A percentile compares a stretch with the other conserved stretches of the same genome.
Conservation (phyloP, 2,888 invertebrate species). For the Sipha maydis region DNA sequence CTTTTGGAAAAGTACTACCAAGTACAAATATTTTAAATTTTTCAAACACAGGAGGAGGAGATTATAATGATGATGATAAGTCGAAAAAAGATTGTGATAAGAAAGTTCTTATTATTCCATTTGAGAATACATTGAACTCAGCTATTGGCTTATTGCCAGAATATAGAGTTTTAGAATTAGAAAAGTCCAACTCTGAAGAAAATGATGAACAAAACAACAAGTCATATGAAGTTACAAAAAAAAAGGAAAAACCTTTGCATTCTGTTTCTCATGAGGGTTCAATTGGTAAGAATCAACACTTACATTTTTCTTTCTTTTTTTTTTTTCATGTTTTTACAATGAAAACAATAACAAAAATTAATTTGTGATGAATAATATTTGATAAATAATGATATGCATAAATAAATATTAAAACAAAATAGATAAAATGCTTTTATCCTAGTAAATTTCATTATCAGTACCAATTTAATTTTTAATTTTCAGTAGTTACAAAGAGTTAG, state of each 20-base stretch:
- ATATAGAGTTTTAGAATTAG: conserved; percentile 53
- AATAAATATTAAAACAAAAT: not conserved
- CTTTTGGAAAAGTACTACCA: conserved; percentile 55
- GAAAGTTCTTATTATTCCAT: conserved; percentile 55
- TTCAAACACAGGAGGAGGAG: conserved; percentile 39
- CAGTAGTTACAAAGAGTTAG: no score
- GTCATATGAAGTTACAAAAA: conserved; percentile 65
- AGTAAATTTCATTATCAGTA: not conserved
- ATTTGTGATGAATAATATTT: not conserved
- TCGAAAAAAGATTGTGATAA: conserved; percentile 31
- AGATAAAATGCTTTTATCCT: not conserved
- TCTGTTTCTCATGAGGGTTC: conserved; percentile 90
- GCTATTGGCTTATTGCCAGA: conserved; percentile 53
- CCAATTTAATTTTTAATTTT: not conserved
- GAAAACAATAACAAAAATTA: not conserved
- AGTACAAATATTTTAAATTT: conserved; percentile 58
- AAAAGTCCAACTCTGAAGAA: conserved; percentile 48
- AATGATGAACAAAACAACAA: conserved; percentile 42
- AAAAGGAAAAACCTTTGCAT: conserved; percentile 72
- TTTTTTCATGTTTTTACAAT: not conserved
- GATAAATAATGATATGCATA: not conserved
- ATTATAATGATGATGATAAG: conserved; percentile 44
- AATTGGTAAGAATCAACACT: conserved; percentile 70
- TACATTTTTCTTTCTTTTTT: not conserved
- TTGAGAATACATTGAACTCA: conserved; percentile 46